Evolutionary conservation across 2,113 vertebrate species (phyloP).

Genomic region (Poecilia latipinna): DNA sequence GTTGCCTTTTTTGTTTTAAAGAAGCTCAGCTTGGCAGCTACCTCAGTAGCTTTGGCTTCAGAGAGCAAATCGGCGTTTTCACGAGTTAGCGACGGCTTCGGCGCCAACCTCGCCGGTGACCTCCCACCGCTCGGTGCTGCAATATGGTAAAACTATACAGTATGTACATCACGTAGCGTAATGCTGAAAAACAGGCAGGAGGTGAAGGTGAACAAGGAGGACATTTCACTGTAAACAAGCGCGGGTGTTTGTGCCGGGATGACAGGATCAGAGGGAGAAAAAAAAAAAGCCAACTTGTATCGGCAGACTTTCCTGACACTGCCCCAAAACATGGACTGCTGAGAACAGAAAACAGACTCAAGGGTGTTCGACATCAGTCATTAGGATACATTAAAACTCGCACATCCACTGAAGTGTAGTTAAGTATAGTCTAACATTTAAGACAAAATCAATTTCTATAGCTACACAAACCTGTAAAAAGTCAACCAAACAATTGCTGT

Average conservation of each 20-base stretch:
- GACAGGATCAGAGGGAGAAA: slow-evolving; percentile 67
- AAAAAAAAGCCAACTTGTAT: slow-evolving; percentile 71
- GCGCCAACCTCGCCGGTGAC: slow-evolving; percentile 60
- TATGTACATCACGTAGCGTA: slow-evolving; percentile 73
- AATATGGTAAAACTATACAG: slow-evolving; percentile 55
- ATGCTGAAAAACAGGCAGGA: slow-evolving; percentile 67
- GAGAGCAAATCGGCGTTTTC: slow-evolving; percentile 62
- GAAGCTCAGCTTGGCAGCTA: slow-evolving; percentile 66
- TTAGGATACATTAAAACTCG: slow-evolving; percentile 18
- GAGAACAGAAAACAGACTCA: slow-evolving; percentile 1
- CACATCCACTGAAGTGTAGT: slow-evolving; percentile 1
- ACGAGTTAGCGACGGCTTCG: slow-evolving; percentile 56
- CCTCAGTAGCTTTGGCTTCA: slow-evolving; percentile 48
- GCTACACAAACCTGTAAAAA: background rate
- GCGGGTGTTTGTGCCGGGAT: slow-evolving; percentile 69
- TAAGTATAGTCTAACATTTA: slow-evolving; percentile 16
- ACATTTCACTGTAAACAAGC: slow-evolving; percentile 75
- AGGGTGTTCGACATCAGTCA: slow-evolving; percentile 25
- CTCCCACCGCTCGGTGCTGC: slow-evolving; percentile 46
- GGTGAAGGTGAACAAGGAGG: slow-evolving; percentile 78
- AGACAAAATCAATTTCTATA: slow-evolving; percentile 19
- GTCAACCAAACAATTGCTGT: background rate
- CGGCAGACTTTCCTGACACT: slow-evolving; percentile 64
- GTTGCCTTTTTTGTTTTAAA: slow-evolving; percentile 64
- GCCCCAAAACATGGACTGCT: slow-evolving; percentile 47